These are phyloP conservation scores for Druon quercuslanigerum DNA, from an alignment of 1,140 invertebrate species.

Conservation along the genomic window DNA sequence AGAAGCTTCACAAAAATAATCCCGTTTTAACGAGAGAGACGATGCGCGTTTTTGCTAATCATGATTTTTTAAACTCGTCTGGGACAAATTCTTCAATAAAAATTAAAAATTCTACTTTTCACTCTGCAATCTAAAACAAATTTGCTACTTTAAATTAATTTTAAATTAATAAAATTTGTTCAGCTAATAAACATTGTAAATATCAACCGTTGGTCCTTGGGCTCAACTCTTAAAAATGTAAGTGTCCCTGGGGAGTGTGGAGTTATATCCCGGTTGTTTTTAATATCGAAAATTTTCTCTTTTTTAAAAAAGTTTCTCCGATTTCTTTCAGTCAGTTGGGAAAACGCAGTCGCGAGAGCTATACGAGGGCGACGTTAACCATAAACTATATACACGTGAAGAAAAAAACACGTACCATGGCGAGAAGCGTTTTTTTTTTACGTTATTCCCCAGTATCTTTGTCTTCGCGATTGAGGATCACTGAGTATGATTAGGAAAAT, in stretches of 20 bases:
- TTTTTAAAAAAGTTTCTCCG: neutral
- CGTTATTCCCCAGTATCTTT: conserved; percentile 24
- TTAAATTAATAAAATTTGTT: conserved; percentile 9
- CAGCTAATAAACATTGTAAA: conserved; percentile 23
- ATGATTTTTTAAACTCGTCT: conserved; percentile 10
- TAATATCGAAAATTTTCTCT: neutral
- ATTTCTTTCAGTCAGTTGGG: neutral
- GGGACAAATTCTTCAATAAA: neutral
- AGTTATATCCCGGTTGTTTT: neutral
- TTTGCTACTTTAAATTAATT: conserved; percentile 1
- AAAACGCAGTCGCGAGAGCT: conserved; percentile 6
- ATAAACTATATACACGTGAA: neutral
- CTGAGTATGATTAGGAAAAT: conserved; percentile 27
- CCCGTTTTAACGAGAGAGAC: conserved; percentile 37
- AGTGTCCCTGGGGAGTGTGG: conserved; percentile 11
- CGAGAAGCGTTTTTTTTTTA: conserved; percentile 31
- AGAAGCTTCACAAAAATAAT: conserved; percentile 1
- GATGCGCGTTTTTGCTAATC: neutral
- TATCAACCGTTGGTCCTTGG: conserved; percentile 26
- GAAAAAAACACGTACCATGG: conserved; percentile 43
- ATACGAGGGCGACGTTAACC: neutral
- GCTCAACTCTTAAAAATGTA: conserved; percentile 6
- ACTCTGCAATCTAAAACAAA: conserved; percentile 6
- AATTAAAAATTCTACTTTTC: conserved; percentile 32
- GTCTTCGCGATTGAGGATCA: conserved; percentile 21